A percentile compares a stretch with the other conserved stretches of the same genome.
These are phyloP conservation scores for Epiperipatus broadwayi DNA, from an alignment of 2,888 invertebrate genomes.

Conservation along the genomic window DNA sequence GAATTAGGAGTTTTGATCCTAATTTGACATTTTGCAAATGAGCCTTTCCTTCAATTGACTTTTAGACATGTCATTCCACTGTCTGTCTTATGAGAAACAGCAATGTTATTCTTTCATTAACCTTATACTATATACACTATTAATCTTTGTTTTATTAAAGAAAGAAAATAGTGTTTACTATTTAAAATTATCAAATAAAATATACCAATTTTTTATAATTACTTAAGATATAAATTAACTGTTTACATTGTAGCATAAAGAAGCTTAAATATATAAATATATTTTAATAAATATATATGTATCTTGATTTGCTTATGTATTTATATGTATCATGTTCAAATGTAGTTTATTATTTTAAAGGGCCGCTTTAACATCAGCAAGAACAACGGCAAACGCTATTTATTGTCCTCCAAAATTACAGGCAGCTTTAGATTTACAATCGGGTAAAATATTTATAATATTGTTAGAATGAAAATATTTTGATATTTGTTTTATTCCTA, in stretches of 20 bases:
- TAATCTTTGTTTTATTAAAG: no score
- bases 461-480: slow-evolving; percentile 1
- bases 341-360: slow-evolving; percentile 29
- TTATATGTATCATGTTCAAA: not conserved
- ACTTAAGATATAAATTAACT: not conserved
- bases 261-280: no score
- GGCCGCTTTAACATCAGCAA: slow-evolving; percentile 87
- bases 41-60: no score
- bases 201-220: not conserved
- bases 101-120: no score
- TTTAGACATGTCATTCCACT: no score
- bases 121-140: no score
- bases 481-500: slow-evolving; percentile 9
- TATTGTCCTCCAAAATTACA: slow-evolving; percentile 98
- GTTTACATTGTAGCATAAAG: not conserved
- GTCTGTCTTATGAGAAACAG: no score
- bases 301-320: not conserved
- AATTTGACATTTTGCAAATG: no score
- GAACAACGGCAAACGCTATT: slow-evolving; percentile 98
- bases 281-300: not conserved
- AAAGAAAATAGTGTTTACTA: no score
- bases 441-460: slow-evolving; percentile 39
- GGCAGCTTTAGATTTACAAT: slow-evolving; percentile 87
- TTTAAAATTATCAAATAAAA: no score
- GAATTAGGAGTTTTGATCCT: no score